Base-by-base conservation (phyloP, 2,797 vertebrate genomes). In the Glyptemys insculpta region DNA sequence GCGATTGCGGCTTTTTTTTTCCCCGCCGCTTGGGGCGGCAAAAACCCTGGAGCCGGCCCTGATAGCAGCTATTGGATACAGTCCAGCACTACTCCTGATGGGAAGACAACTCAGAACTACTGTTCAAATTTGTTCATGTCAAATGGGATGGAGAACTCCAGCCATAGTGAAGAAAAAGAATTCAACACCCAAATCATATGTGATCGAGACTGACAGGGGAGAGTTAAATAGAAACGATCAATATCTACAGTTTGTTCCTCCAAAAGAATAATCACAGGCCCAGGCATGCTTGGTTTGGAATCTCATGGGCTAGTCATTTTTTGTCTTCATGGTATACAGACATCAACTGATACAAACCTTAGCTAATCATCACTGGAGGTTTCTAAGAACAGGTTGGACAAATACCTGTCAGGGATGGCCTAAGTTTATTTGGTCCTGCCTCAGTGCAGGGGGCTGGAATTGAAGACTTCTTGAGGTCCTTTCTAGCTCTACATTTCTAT, bases 301-400 rank as follows among this genome's bases (percentile, higher is more conserved):
- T 44, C 37, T 44, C 68, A 74, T 25, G 10, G 37, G 68, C 68
- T 74, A 76, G 44, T 29, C 72, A 44, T 76, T 76, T 76, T 44
- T 47, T 44, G 25, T 47, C 41, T 76, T 44, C 44, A 15, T 76
- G 25, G 25, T 47, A 47, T 27, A 76, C 25, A 47, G 72, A 76
- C 23, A 8, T 47, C 37, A 96, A 93, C n/a, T 54, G 50, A 86
- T 95, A 81, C 12, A 83, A 95, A 97, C 89, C 50, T 49, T 79
- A 95, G 79, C 86, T 94, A 87, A 95, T 90, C 96, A 89, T 37
- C n/a, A 37, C 16, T n/a, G 34, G 31, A 34, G 62, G 34, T 18
- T 68, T 68, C 65, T 37, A 37, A 37, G 65, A 68, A 68, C 65
- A 21, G n/a, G n/a, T 37, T 68, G 65, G 65, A 68, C 65, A 68